These are phyloP conservation scores for Girardia tigrina DNA, from an alignment of 2,888 invertebrate genomes.

Conservation along the genomic window DNA sequence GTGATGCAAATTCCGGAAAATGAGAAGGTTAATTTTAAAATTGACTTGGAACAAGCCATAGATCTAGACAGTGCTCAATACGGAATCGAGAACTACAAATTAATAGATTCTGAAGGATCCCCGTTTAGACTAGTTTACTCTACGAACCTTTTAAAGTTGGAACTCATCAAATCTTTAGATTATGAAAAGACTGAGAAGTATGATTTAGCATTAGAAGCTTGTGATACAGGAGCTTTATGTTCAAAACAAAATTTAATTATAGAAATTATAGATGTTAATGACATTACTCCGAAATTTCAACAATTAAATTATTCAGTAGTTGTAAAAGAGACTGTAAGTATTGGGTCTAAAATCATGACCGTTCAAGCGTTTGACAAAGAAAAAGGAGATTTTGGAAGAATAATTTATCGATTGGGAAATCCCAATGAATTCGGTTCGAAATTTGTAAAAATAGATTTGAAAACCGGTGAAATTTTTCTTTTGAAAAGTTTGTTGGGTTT, in stretches of 20 bases:
- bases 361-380: slow-evolving; percentile 15
- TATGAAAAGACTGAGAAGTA: slow-evolving; percentile 8
- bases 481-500: slow-evolving; percentile 6
- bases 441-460: slow-evolving; percentile 23
- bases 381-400: slow-evolving; percentile 23
- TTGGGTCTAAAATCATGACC: slow-evolving; percentile 6
- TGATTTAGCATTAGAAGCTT: neutral
- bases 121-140: neutral
- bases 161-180: slow-evolving; percentile 26
- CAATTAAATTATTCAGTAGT: slow-evolving; percentile 26
- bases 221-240: slow-evolving; percentile 27
- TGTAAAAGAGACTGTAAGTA: slow-evolving; percentile 25
- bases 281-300: slow-evolving; percentile 26
- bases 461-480: slow-evolving; percentile 29
- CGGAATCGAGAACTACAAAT: slow-evolving; percentile 6
- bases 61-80: slow-evolving; percentile 29
- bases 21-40: neutral
- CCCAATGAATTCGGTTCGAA: neutral
- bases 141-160: neutral
- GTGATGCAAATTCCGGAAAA: slow-evolving; percentile 21
- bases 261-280: slow-evolving; percentile 28
- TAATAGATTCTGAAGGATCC: neutral
- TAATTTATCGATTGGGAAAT: slow-evolving; percentile 26
- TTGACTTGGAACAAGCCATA: slow-evolving; percentile 27
- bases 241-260: slow-evolving; percentile 23